These are phyloP conservation scores for Ochotona curzoniae DNA, from an alignment of 2,113 vertebrate species.

Conservation along the genomic window DNA sequence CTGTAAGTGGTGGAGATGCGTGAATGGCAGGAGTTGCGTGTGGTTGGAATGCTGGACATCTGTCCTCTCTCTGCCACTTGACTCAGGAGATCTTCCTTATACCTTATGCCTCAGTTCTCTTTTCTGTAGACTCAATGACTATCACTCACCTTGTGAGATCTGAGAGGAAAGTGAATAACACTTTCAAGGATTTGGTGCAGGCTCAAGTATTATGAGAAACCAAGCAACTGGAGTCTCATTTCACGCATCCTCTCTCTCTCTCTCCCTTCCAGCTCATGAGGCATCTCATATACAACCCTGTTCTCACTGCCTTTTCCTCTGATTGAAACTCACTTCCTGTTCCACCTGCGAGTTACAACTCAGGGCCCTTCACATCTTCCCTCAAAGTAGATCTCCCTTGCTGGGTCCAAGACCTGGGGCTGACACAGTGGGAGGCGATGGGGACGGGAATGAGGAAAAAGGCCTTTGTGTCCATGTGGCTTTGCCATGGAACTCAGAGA, in stretches of 20 bases:
- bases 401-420: too few relatives aligned
- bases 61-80: not conserved
- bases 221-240: not conserved
- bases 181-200: not conserved
- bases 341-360: too few relatives aligned
- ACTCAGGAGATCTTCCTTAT: not conserved
- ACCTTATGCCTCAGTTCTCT: not conserved
- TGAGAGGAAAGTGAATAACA: not conserved
- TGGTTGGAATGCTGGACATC: fast-evolving
- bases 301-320: not conserved
- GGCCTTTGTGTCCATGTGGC: too few relatives aligned
- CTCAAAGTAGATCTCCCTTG: too few relatives aligned
- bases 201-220: not conserved
- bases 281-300: too few relatives aligned
- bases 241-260: fast-evolving
- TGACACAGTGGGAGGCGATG: fast-evolving
- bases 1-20: not conserved
- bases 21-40: not conserved
- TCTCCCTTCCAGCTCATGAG: not conserved
- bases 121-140: not conserved
- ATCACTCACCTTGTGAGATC: not conserved
- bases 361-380: not conserved
- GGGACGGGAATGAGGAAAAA: too few relatives aligned
- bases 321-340: not conserved
- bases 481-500: not conserved